Base-by-base conservation (phyloP, 2,888 invertebrate genomes). In the Ophion slaviceki region DNA sequence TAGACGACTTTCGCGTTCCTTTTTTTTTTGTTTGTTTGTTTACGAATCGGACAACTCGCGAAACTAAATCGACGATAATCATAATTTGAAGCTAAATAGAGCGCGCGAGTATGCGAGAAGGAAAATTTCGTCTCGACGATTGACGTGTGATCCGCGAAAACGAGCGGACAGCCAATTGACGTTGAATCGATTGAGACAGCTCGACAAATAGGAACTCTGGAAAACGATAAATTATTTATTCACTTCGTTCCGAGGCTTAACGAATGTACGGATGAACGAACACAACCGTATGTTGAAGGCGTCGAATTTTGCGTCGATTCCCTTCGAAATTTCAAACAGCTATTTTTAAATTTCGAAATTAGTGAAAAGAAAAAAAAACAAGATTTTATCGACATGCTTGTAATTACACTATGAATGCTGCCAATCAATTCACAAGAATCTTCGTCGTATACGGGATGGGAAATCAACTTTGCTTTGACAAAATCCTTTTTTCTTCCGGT, bases 241-340 rank as follows among this genome's bases (percentile, higher is more conserved):
- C 70, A 28, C 47, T 14, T 70, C 28, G 14, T 70, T 53, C 24
- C 20, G 47, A 28, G 53, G 53, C 53, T 28, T 1, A 28, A 47
- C 17, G 7, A 68, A 45, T 24, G 45, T 28, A 47, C 10, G 24
- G 47, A 68, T 14, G 14, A 28, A 28, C 14, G 8, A 70, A 47
- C 47, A 14, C 14, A 53, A 53, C 17, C 17, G 11, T 11, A 53
- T 53, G 11, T 11, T 14, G 70, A 28, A 32, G 17, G 8, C 17
- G 3, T 28, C 32, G 70, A 53, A 53, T 28, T 70, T 70, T 47
- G 70, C 53, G 24, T 28, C 28, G 6, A 17, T 8, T 70, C 47
- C 28, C 8, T 8, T n/a, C 72, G 11, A 59, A 36, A 72, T 59
- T 72, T 36, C 72, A 72, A n/a, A 70, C 70, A 28, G 28, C 53